These are phyloP conservation scores for Zaprionus lineosus DNA, from an alignment of 2,888 invertebrate species.

Conservation along the genomic window DNA sequence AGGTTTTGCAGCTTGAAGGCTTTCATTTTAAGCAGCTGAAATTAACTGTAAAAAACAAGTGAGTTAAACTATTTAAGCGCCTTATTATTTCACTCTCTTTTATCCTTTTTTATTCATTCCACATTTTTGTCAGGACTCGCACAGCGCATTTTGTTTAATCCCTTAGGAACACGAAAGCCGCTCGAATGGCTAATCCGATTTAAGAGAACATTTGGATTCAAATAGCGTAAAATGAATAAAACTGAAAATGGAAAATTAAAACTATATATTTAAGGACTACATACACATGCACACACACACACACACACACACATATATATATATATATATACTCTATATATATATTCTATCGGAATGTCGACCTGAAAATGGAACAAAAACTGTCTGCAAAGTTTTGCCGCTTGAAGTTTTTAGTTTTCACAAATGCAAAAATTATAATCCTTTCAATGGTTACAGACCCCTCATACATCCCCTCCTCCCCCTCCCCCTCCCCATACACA, in stretches of 20 bases:
- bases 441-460: constrained; percentile 59
- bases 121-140: constrained; percentile 32
- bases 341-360: too few relatives aligned
- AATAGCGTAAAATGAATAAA: constrained; percentile 63
- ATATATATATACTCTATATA: too few relatives aligned
- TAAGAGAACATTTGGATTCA: constrained; percentile 77
- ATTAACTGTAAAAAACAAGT: too few relatives aligned
- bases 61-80: constrained; percentile 59
- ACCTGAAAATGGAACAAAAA: constrained; percentile 62
- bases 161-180: constrained; percentile 60
- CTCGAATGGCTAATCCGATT: constrained; percentile 73
- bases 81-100: constrained; percentile 33
- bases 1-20: too few relatives aligned
- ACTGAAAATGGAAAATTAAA: constrained; percentile 36
- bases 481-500: too few relatives aligned
- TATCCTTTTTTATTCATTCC: constrained; percentile 5
- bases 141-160: constrained; percentile 70
- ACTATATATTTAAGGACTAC: too few relatives aligned
- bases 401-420: constrained; percentile 54
- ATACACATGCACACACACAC: too few relatives aligned
- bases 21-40: too few relatives aligned
- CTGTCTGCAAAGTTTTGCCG: constrained; percentile 73
- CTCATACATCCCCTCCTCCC: constrained; percentile 15
- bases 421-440: constrained; percentile 69
- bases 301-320: neutral